Evolutionary conservation across 2,113 vertebrate species (phyloP), one percentile per base, ranked within the genome.

Genomic region (Dicerorhinus sumatrensis): DNA sequence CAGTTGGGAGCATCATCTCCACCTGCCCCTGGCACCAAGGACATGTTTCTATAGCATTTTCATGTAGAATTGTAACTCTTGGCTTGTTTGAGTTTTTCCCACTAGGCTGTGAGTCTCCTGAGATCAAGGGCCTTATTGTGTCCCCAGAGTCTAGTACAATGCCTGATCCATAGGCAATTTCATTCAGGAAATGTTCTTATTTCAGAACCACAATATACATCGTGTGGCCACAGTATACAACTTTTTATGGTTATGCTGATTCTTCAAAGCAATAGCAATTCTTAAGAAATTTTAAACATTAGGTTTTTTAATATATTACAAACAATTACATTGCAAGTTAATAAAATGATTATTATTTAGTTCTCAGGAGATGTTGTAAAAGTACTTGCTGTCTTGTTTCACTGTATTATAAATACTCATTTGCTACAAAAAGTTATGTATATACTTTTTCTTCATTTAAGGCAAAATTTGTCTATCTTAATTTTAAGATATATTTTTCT

Each of bases 281-380:
- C 79, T 84, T 95, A 91, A 96, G 51, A 97, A 69, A 67, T 20
- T 83, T 70, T 87, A 92, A 96, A 84, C 17, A 63, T 77, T 81
- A 77, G 69, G 31, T 33, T 54, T 77, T 73, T 31, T 56, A 72
- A 82, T 85, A 69, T 65, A 85, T 90, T 79, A 80, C 46, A 86
- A 94, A 58, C 36, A 89, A 60, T 73, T 17, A 67, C 7, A 67
- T 11, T 63, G n/a, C 18, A 92, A 70, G 39, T 67, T 96, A 87
- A 91, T 91, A 92, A 62, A 82, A 82, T 62, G 0, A 96, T 75
- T 85, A 87, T 54, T 87, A 85, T 25, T 88, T 93, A 21, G 4
- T 36, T 80, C n/a, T 83, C 21, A 77, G 21, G 25, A 92, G n/a
- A 91, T 84, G 23, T 8, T 96, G 23, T 86, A 65, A 63, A 96